A percentile compares a stretch with the other conserved stretches of the same genome.
Evolutionary conservation across 2,113 vertebrate genomes (phyloP).

Genomic region (Vulpes vulpes): DNA sequence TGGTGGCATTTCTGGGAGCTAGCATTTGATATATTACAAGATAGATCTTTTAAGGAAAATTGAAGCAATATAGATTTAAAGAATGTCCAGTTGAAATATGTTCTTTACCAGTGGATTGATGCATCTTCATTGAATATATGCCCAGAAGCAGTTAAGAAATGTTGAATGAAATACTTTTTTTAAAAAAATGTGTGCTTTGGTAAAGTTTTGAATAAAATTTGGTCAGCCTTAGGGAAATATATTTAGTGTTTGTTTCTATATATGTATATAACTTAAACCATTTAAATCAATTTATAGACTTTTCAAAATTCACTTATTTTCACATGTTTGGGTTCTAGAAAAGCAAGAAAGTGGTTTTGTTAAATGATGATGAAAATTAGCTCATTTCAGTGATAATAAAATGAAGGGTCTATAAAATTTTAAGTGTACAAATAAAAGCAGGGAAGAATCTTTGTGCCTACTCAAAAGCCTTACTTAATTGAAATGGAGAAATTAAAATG

Average conservation of each 20-base stretch:
- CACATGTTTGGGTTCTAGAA: neutral
- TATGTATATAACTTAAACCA: neutral
- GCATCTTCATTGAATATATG: neutral
- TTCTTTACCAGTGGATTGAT: neutral
- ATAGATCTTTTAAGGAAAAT: neutral
- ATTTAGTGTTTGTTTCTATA: neutral
- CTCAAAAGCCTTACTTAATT: neutral
- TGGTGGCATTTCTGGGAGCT: neutral
- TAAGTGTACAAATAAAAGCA: conserved; percentile 13
- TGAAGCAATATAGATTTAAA: neutral
- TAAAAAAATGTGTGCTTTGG: neutral
- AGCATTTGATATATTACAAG: neutral
- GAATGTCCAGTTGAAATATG: neutral
- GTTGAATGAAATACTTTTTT: neutral
- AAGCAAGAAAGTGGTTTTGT: neutral
- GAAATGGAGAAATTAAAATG: conserved; percentile 14
- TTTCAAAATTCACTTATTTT: conserved; percentile 12
- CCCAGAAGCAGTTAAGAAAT: neutral
- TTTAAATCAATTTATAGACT: neutral
- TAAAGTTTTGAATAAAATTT: conserved; percentile 8
- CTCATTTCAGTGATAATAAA: conserved; percentile 4
- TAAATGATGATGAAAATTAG: conserved; percentile 35
- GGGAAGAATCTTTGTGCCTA: neutral
- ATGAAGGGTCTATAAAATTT: neutral
- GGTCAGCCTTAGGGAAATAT: neutral